Evolutionary conservation across 2,113 vertebrate species (phyloP), one percentile per base, ranked within the genome.

Genomic region (Maccullochella peelii): DNA sequence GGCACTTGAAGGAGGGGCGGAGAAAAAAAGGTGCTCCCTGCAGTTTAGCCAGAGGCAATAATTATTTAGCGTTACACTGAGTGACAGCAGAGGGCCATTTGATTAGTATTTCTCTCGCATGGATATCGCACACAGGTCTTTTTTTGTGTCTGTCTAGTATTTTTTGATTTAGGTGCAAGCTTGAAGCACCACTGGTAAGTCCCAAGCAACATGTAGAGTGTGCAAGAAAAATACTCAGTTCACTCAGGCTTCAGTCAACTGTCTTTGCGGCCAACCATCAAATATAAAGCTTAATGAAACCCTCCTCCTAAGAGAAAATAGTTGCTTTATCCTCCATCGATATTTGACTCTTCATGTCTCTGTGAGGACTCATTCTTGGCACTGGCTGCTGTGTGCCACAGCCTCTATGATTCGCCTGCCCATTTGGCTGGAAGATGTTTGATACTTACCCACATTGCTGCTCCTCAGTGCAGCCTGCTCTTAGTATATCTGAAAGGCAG

Each of bases 51-150:
- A 40, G 52, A 12, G 69, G 89, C 81, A 75, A 44, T 84, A 80
- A 89, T 91, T 89, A 90, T 90, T 90, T 86, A 72, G 83, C 74
- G 63, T 33, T 83, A 57, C 73, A 65, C 50, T 54, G 47, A 47
- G 38, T 68, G 72, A 73, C 77, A 74, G 70, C 36, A 65, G 73
- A 83, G n/a, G 21, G 21, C 25, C 9, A 54, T 80, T 86, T 85
- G 68, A 87, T 83, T 78, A 52, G 68, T 66, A 73, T 71, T 75
- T 80, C 65, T 59, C 25, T 79, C 83, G 36, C 84, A 33, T 2
- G 20, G 18, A 12, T 18, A 55, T 85, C 38, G 10, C 49, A 77
- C 55, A 85, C 30, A 73, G 16, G 15, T 68, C 7, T 62, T 36
- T 58, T 47, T 68, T 50, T 62, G 9, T 57, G 23, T 77, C n/a